Percentiles rank a stretch among this genome's conserved stretches.
Evolutionary conservation across 1,140 invertebrate species (phyloP).

Genomic region (Heliconius eleuchia): DNA sequence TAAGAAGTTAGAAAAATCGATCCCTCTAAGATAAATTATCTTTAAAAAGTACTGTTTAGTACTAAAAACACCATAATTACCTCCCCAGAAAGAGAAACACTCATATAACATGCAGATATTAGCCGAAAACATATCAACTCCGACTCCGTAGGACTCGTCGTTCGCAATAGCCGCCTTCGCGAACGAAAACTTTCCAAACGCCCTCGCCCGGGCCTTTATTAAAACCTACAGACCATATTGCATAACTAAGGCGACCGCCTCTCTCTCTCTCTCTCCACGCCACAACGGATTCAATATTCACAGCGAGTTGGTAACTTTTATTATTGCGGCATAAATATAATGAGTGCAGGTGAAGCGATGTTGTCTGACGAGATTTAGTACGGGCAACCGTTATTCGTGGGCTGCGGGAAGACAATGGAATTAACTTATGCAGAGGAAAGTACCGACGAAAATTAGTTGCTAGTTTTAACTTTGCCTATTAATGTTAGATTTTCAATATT

Average conservation of each 20-base stretch:
- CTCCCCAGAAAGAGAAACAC: not conserved
- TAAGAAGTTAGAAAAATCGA: too few relatives aligned
- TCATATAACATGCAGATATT: conserved; percentile 3
- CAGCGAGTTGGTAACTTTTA: conserved; percentile 76
- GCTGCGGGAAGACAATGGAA: conserved; percentile 60
- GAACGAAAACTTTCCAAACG: conserved; percentile 76
- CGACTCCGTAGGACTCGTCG: conserved; percentile 40
- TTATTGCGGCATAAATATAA: conserved; percentile 80
- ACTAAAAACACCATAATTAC: not conserved
- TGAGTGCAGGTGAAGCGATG: conserved; percentile 76
- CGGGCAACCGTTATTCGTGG: conserved; percentile 53
- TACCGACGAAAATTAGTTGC: conserved; percentile 56
- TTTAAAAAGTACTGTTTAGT: not conserved
- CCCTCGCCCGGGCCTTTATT: conserved; percentile 73
- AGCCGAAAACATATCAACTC: not conserved
- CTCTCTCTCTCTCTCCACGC: conserved; percentile 49
- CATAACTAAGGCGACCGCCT: conserved; percentile 63
- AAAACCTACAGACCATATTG: conserved; percentile 76
- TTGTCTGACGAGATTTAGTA: conserved; percentile 72
- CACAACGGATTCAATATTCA: conserved; percentile 78
- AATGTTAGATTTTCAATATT: conserved; percentile 24
- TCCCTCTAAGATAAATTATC: not conserved
- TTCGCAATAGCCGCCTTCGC: conserved; percentile 66
- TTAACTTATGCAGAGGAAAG: conserved; percentile 65
- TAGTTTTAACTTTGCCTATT: conserved; percentile 55